Evolutionary conservation across 2,888 invertebrate genomes (phyloP), one percentile per base, ranked within the genome.

Genomic region (Molorchus minor): DNA sequence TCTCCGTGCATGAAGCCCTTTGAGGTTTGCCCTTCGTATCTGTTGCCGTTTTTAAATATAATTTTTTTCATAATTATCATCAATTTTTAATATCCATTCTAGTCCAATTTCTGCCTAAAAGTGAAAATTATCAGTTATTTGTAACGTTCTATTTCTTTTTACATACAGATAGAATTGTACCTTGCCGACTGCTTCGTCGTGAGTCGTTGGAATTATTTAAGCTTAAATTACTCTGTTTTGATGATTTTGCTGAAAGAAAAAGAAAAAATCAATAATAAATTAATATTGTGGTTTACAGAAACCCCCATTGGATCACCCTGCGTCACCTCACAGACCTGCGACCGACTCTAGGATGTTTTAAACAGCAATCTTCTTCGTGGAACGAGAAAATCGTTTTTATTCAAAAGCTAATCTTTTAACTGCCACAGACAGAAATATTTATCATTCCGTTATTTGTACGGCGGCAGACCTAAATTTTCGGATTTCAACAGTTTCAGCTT

Each of bases 1-100:
- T 82, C 78, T 1, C 87, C 87, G 64, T 87, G 80, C 84, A 87
- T 86, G 64, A 83, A 77, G 70, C 83, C 84, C 75, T 82, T 82
- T 13, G 82, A 83, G 52, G 85, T 79, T 30, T 79, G 75, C 16
- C 87, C 87, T 72, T 83, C 82, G 67, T 86, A 87, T 1, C 77
- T 51, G 70, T 87, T 87, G 8, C 84, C 85, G 73, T 86, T 87
- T 61, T 77, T 80, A 66, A 87, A 87, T 56, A 62, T 76, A 47
- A 87, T 83, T 47, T 81, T n/a, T 70, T 8, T 81, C 86, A 58
- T 76, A 77, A 75, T 83, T 84, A 62, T 83, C 82, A 4, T 56
- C 58, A 56, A 38, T 35, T 61, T 33, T 8, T 29, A 38, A 7
- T 21, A 40, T 38, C 46, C 44, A 54, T 16, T 44, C 43, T 10